Evolutionary conservation across 2,113 vertebrate species (phyloP).

Genomic region (Caloenas nicobarica): DNA sequence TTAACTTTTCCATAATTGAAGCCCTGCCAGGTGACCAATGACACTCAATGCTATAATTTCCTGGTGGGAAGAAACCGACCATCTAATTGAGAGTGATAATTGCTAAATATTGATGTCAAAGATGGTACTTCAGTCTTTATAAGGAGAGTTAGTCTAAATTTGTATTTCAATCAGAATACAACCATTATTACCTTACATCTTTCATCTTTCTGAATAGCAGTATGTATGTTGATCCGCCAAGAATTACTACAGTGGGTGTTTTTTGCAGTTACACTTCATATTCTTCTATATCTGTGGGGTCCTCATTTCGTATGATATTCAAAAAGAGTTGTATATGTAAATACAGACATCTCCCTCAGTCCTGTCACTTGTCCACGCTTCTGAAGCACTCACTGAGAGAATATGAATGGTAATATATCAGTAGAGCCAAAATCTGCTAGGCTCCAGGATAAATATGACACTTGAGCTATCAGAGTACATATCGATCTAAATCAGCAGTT

Average conservation of each 20-base stretch:
- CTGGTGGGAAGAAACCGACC: neutral
- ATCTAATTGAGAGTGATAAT: neutral
- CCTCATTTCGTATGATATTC: too few species aligned
- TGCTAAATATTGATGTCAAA: neutral
- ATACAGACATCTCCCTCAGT: neutral
- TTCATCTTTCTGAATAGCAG: neutral
- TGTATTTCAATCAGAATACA: neutral
- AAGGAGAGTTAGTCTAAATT: neutral
- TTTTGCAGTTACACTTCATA: neutral
- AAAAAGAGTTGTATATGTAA: neutral
- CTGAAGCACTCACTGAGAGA: neutral
- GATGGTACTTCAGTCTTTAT: neutral
- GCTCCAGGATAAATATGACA: accelerated
- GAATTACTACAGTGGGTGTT: neutral
- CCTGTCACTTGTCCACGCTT: neutral
- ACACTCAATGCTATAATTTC: neutral
- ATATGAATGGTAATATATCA: neutral
- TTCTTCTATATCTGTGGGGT: accelerated
- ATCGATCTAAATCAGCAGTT: neutral
- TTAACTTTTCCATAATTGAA: neutral
- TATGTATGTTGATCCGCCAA: neutral
- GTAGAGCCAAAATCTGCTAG: neutral
- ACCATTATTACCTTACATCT: accelerated
- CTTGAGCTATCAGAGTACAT: neutral
- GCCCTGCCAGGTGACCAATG: neutral